Conservation (phyloP, 2,113 vertebrate species). For the Oreotrochilus melanogaster region DNA sequence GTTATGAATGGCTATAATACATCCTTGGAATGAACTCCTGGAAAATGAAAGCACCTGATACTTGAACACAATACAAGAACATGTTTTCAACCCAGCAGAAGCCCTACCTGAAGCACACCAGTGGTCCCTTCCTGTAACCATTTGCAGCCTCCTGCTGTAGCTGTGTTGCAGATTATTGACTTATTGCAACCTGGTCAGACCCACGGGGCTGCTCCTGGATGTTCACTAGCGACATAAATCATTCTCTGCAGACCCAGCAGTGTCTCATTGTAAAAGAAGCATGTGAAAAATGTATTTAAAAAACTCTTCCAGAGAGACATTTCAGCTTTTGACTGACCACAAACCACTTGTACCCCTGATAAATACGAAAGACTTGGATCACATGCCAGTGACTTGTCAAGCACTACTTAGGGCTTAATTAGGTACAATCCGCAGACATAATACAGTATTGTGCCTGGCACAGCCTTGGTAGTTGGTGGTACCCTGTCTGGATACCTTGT, state of each 20-base stretch:
- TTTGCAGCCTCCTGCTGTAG: not conserved
- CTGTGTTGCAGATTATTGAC: not conserved
- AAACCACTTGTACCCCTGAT: conserved; percentile 60
- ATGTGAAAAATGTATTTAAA: conserved; percentile 43
- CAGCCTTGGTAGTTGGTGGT: not conserved
- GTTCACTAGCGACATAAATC: not conserved
- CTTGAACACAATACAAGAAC: not conserved
- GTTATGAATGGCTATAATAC: conserved; percentile 6
- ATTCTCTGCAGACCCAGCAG: not conserved
- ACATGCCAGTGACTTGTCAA: conserved; percentile 47
- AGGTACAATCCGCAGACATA: conserved; percentile 38
- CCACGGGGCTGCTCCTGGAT: not conserved
- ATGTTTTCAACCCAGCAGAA: not conserved
- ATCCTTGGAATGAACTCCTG: conserved; percentile 30
- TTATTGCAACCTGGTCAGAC: not conserved
- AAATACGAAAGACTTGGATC: conserved; percentile 52
- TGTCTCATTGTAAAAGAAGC: conserved; percentile 17
- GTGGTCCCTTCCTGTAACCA: not conserved
- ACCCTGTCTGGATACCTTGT: conserved; percentile 1
- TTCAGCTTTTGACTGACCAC: conserved; percentile 58
- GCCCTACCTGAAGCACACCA: not conserved
- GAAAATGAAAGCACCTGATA: conserved; percentile 46
- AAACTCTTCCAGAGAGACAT: conserved; percentile 40
- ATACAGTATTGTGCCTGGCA: conserved; percentile 32
- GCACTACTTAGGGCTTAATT: conserved; percentile 46